phyloP scores from a whole-genome alignment of 2,797 vertebrate species.

The Taenioides sp. region DNA sequence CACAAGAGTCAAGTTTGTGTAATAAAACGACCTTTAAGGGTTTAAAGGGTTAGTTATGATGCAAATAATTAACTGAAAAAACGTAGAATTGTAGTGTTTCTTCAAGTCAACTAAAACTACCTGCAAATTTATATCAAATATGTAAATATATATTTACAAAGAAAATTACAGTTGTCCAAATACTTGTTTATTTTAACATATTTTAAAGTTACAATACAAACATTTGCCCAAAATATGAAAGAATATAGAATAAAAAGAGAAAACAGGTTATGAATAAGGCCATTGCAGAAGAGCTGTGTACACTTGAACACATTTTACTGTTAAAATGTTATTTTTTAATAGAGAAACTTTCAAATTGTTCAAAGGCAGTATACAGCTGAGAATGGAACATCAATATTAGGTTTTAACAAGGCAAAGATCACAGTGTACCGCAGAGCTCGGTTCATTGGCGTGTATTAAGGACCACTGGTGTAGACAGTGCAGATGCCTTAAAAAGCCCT shows the following conservation, averaged over 20 bases:
- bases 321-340: background rate
- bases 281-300: slow-evolving; percentile 41
- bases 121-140: too few species aligned
- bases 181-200: slow-evolving; percentile 57
- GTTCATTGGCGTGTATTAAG: background rate
- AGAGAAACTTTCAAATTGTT: slow-evolving; percentile 1
- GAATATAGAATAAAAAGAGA: slow-evolving; percentile 25
- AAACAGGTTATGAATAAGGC: slow-evolving; percentile 56
- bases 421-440: slow-evolving; percentile 7
- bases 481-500: background rate
- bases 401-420: background rate
- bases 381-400: too few species aligned
- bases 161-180: slow-evolving; percentile 23
- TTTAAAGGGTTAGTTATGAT: too few species aligned
- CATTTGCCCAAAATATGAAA: slow-evolving; percentile 53
- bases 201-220: slow-evolving; percentile 59
- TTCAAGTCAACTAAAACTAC: too few species aligned
- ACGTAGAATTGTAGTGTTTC: too few species aligned
- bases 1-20: too few species aligned
- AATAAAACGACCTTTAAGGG: too few species aligned
- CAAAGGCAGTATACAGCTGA: slow-evolving; percentile 8
- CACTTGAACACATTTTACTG: background rate
- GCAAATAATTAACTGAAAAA: too few species aligned
- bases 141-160: too few species aligned
- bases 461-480: slow-evolving; percentile 3